A percentile compares a stretch with the other conserved stretches of the same genome.
Evolutionary conservation across 2,888 invertebrate genomes (phyloP).

Genomic region (Gisinianus flammeolus): DNA sequence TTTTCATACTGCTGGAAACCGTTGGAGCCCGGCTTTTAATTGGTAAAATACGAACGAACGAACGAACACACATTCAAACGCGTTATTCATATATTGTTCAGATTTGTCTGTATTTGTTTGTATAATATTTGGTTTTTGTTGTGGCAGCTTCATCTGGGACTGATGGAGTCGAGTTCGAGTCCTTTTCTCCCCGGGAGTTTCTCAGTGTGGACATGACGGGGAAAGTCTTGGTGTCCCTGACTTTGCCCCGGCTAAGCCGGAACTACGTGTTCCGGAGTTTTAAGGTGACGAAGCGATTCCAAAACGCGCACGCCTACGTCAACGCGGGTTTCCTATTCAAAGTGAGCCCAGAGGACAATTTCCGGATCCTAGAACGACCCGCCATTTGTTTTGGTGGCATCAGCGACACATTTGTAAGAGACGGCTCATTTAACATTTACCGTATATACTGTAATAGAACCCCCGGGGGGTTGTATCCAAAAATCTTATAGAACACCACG

Average conservation of each 20-base stretch:
- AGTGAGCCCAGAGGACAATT: constrained; percentile 62
- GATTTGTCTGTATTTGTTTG: background rate
- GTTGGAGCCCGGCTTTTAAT: constrained; percentile 60
- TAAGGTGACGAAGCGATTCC: constrained; percentile 66
- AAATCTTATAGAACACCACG: too few relatives aligned
- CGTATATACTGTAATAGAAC: background rate
- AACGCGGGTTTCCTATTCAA: constrained; percentile 52
- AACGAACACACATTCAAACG: background rate
- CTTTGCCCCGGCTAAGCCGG: constrained; percentile 60
- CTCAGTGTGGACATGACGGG: constrained; percentile 70
- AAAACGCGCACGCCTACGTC: constrained; percentile 55
- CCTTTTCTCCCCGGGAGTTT: constrained; percentile 64
- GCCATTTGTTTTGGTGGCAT: constrained; percentile 62
- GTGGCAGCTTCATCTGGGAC: background rate
- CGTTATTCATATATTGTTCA: background rate
- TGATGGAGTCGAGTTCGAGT: background rate
- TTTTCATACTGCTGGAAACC: constrained; percentile 68
- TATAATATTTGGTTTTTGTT: background rate
- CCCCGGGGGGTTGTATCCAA: too few relatives aligned
- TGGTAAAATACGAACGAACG: constrained; percentile 50
- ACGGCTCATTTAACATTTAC: background rate
- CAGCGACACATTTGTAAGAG: constrained; percentile 54
- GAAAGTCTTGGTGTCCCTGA: constrained; percentile 66
- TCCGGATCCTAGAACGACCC: constrained; percentile 62
- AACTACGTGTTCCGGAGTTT: constrained; percentile 69